Evolutionary conservation across 1,140 invertebrate species (phyloP), one percentile per base, ranked within the genome.

Genomic region (Dreissena polymorpha): DNA sequence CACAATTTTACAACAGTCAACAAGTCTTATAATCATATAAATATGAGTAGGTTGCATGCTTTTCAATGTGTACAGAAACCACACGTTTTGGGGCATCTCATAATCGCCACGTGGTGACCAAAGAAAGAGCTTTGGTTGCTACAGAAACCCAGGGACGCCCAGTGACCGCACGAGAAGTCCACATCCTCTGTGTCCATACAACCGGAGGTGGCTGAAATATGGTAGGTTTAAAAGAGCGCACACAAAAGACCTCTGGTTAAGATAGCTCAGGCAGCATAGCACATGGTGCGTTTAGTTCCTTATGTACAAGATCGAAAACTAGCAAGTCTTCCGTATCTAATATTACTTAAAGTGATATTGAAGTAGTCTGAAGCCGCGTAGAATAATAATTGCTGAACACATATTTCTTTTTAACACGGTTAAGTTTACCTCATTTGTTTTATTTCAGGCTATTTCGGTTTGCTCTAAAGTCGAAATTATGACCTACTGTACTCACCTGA

Each of bases 81-180:
- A 14, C 74, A 76, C 14, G 74, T 76, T 51, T 76, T 76, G 39
- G 65, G 74, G 21, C 74, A 76, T 60, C 74, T 49, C 50, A 25
- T 64, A 21, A n/a, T n/a, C 6, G 74, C 74, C 13, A 76, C 51
- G 10, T 51, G 27, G 55, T 67, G 53, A 23, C 74, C 74, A 50
- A 25, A 21, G 10, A 63, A 63, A 29, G 74, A 50, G 25, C 63
- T 67, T 39, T 39, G 39, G 8, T 29, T 23, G 12, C 49, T 25
- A 53, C 74, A 76, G 21, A 76, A 76, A 10, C 74, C 74, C 25
- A 21, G 67, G 8, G 63, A 51, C 23, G 65, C 67, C 74, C 74
- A 76, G n/a, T 65, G 23, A 23, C 23, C 39, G 21, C 74, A 76
- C n/a, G n/a, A 51, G 27, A 76, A 76, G 3, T 67, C 29, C 10